Evolutionary conservation across 2,888 invertebrate genomes (phyloP).

Genomic region (Acanthoscelides obtectus): DNA sequence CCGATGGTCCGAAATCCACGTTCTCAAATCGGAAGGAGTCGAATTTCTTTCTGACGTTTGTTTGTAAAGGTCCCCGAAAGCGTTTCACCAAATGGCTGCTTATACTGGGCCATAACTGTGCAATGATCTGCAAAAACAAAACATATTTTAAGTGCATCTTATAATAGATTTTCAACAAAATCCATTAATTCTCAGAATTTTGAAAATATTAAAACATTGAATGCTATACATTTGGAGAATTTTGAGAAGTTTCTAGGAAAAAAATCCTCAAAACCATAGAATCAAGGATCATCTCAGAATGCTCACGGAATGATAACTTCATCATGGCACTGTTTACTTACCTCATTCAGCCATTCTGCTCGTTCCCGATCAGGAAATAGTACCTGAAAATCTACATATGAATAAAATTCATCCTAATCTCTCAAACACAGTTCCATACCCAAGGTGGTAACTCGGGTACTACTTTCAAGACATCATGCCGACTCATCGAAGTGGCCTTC

Average conservation of each 20-base stretch:
- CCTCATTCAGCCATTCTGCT: constrained; percentile 39
- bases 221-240: neutral
- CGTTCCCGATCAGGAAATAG: constrained; percentile 37
- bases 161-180: too few relatives aligned
- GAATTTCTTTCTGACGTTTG: constrained; percentile 35
- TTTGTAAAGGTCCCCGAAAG: constrained; percentile 31
- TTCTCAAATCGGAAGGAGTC: constrained; percentile 37
- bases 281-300: neutral
- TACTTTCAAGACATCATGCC: constrained; percentile 30
- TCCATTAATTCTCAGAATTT: too few relatives aligned
- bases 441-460: constrained; percentile 37
- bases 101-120: constrained; percentile 36
- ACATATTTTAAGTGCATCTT: too few relatives aligned
- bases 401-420: constrained; percentile 9
- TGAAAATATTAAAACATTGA: neutral
- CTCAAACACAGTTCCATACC: constrained; percentile 18
- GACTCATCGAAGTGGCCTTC: constrained; percentile 27
- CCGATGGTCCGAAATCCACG: constrained; percentile 34
- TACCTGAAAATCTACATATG: constrained; percentile 34
- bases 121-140: constrained; percentile 28
- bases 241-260: too few relatives aligned
- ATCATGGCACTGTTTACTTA: constrained; percentile 10
- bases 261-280: neutral
- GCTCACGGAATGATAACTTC: neutral
- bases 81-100: constrained; percentile 32